A percentile compares a stretch with the other conserved stretches of the same genome.
Evolutionary conservation across 2,797 vertebrate species (phyloP).

Genomic region (Oryzias sinensis): DNA sequence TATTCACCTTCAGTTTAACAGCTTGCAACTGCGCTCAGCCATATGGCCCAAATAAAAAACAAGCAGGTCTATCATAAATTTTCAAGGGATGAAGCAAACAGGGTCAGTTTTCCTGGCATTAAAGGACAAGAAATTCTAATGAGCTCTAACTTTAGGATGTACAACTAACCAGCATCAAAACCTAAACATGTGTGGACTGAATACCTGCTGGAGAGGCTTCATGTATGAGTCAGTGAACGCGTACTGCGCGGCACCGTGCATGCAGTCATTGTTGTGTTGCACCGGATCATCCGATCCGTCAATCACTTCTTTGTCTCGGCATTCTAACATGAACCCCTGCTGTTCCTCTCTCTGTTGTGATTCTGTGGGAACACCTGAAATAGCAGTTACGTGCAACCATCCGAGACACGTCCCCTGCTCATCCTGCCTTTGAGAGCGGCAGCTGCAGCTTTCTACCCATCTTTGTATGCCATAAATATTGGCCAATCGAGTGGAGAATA

Average conservation of each 20-base stretch:
- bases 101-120: conserved; percentile 34
- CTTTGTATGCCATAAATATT: conserved; percentile 54
- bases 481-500: conserved; percentile 60
- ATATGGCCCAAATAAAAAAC: conserved; percentile 60
- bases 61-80: conserved; percentile 8
- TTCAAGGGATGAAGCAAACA: conserved; percentile 7
- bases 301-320: conserved; percentile 26
- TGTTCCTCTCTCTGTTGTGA: conserved; percentile 38
- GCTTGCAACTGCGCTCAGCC: conserved; percentile 50
- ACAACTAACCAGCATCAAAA: conserved; percentile 16
- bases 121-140: conserved; percentile 38
- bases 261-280: conserved; percentile 8
- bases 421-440: conserved; percentile 35
- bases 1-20: conserved; percentile 56
- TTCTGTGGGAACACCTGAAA: conserved; percentile 46
- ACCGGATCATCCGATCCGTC: conserved; percentile 14
- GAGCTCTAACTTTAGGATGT: conserved; percentile 16
- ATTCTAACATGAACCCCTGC: conserved; percentile 22
- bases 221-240: not conserved
- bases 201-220: conserved; percentile 1
- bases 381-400: conserved; percentile 56
- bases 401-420: conserved; percentile 29
- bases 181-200: not conserved
- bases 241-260: not conserved
- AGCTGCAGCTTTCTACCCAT: conserved; percentile 27